phyloP scores from a whole-genome alignment of 2,888 invertebrate species.

The Drosophila kuntzei region DNA sequence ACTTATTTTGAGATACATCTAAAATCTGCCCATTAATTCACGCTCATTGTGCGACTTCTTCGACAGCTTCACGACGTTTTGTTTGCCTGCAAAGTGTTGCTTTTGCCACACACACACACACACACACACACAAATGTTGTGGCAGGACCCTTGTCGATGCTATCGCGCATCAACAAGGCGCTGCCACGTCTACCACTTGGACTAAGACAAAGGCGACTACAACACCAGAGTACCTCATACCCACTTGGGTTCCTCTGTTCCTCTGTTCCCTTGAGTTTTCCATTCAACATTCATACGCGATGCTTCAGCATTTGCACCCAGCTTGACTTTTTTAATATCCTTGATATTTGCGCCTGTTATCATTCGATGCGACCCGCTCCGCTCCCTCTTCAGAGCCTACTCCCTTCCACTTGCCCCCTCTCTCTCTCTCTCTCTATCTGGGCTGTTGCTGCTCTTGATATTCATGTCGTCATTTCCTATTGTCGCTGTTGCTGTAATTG shows the following conservation, averaged over 20 bases:
- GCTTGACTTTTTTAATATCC: conserved; percentile 81
- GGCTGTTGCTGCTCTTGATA: conserved; percentile 66
- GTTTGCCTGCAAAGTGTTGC: conserved; percentile 34
- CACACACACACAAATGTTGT: neutral
- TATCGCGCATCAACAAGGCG: conserved; percentile 67
- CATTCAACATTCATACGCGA: conserved; percentile 29
- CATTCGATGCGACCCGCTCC: conserved; percentile 64
- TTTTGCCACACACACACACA: conserved; percentile 19
- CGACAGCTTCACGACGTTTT: conserved; percentile 53
- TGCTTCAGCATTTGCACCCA: conserved; percentile 71
- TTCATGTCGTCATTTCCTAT: conserved; percentile 81
- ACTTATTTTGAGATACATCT: conserved; percentile 62
- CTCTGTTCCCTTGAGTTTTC: conserved; percentile 5
- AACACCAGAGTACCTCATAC: neutral
- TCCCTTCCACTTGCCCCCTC: neutral
- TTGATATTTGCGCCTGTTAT: conserved; percentile 79
- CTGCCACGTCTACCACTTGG: conserved; percentile 44
- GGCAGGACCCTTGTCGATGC: conserved; percentile 59
- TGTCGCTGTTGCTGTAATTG: conserved; percentile 76
- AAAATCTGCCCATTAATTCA: conserved; percentile 71
- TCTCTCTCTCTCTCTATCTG: neutral
- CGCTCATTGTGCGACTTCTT: conserved; percentile 71
- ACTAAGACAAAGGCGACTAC: conserved; percentile 61
- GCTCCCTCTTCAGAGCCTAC: neutral
- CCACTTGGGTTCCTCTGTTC: neutral